Base-by-base conservation (phyloP, 92 coral and sea anemone species). In the Virgularia gustaviana region DNA sequence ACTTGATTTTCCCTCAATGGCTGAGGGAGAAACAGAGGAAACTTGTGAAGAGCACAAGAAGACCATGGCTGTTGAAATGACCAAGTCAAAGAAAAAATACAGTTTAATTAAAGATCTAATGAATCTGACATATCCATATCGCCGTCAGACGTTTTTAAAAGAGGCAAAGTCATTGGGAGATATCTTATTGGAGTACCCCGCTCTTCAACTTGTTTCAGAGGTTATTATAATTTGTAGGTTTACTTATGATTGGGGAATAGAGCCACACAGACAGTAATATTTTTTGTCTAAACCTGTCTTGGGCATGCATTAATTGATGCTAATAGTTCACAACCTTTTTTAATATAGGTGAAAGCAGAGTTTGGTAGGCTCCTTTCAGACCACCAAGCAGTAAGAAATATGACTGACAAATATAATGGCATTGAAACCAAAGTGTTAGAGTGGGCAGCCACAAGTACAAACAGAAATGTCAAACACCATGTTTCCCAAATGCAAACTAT, bases 1-100 rank as follows among this genome's bases (percentile, higher is more conserved):
- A 33, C 0, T 33, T 30, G 78, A 52, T 72, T 41, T 36, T 19
- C 55, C 75, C 13, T 34, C 34, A 23, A 44, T 73, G 74, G 72
- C 78, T 8, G 84, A 74, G 28, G 85, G 85, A 13, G 85, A 80
- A 65, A 80, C 82, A 16, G 52, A 37, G 25, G 81, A 80, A 36
- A 80, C 81, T 1, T 75, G 81, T 38, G 47, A 55, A 39, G 85
- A 80, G 61, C 85, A 80, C 39, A 53, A 35, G 10, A 75, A 54
- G 32, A 53, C 34, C 20, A 61, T 80, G 56, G 55, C 39, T n/a
- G 78, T 27, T 22, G 85, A 80, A 49, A 74, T 74, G 85, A 72
- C 65, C 2, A 77, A 76, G 31, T 30, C 53, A 3, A 80, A 80
- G 42, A 75, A 62, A 36, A 80, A 75, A 44, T 43, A 39, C 28